Base-by-base conservation (phyloP, 2,113 vertebrate genomes). In the Camelus bactrianus region DNA sequence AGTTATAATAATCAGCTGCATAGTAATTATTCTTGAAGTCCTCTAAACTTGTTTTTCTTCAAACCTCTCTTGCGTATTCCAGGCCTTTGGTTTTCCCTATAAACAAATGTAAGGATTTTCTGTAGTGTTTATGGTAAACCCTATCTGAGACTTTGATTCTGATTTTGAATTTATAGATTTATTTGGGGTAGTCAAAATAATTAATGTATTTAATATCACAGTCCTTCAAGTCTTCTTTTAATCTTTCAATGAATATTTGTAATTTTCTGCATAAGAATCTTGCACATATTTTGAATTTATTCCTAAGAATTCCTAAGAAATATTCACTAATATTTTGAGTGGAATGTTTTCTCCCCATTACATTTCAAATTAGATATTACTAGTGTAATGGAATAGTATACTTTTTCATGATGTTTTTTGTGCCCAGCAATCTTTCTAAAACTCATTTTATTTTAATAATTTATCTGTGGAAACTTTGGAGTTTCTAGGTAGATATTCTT, bases 81-180 rank as follows among this genome's bases (percentile, higher is more conserved):
- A 26, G 82, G 20, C 2, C 2, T 58, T 28, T 82, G n/a, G 2
- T 65, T 82, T 81, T 81, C 46, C n/a, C 24, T 28, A 87, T 54
- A 94, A 73, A 73, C 38, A 86, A 67, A 15, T 5, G 6, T n/a
- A 50, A 69, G 6, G 58, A 32, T 70, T 19, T 91, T 38, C n/a
- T 81, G 12, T 14, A 60, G 50, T 87, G 58, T 79, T 75, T 28
- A 56, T 62, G 32, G 32, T 52, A 82, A 91, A 62, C 2, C 3
- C 85, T 75, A 12, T 28, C 46, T 73, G n/a, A 16, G 35, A 58
- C 50, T 91, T 85, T 56, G 46, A 65, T 56, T 93, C 72, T 86
- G n/a, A 90, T 58, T 93, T 80, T 91, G n/a, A 91, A 80, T 91
- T 93, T 96, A 35, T 65, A 86, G 50, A 65, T 80, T 72, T 90